Evolutionary conservation across 2,888 invertebrate genomes (phyloP), one percentile per base, ranked within the genome.

Genomic region (Syrphus vitripennis): DNA sequence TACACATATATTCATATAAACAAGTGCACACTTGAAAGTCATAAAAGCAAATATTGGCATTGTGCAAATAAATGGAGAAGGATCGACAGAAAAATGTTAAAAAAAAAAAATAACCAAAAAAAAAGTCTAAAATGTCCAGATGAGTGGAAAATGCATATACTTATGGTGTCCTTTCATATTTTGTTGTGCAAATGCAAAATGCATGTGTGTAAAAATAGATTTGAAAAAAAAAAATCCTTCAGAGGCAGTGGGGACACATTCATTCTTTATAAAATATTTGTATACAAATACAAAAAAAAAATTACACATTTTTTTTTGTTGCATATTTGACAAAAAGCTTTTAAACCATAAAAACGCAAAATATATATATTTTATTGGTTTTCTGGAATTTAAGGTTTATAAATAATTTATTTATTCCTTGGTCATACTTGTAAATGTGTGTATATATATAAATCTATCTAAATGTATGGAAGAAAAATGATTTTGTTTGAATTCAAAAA

Each of bases 21-120:
- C 50, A 67, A 67, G 67, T 61, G 45, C 31, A 70, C 70, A 76
- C 69, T 61, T 70, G 24, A 26, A 48, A 59, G 57, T 21, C 69
- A 48, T 79, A 83, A 83, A 83, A 79, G 83, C 83, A 83, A 83
- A 83, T 79, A 83, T 83, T 83, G 78, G 61, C 59, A 78, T 67
- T 83, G 78, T 72, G 59, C 83, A 83, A 83, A 83, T 83, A 83
- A 72, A 83, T 72, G 63, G 16, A 71, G 31, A 79, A 69, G 71
- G 24, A 82, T 82, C 71, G 63, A 70, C 63, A 42, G 76, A 19
- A 63, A 63, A 69, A 70, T 59, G 10, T 3, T 12, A 45, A 42
- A 37, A 31, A 55, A 78, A 24, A 21, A 29, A 74, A 63, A 40
- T 12, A 61, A 50, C 14, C n/a, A n/a, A n/a, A n/a, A n/a, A n/a